Evolutionary conservation across 2,797 vertebrate genomes (phyloP).

Genomic region (Benthosema pterotum): DNA sequence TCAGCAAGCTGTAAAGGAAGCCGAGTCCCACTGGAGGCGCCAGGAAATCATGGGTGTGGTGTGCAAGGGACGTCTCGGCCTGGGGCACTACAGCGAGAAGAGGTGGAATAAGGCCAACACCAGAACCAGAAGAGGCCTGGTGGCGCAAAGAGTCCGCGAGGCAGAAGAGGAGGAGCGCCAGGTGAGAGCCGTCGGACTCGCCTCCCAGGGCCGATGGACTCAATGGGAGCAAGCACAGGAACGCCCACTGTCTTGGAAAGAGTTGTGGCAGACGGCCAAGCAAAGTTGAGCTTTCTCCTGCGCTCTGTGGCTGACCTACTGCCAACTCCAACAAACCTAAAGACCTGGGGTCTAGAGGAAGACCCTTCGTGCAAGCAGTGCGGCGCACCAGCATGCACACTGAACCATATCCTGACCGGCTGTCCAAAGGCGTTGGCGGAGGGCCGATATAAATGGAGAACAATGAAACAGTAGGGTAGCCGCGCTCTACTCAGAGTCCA

Average conservation of each 20-base stretch:
- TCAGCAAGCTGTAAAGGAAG: too few species aligned
- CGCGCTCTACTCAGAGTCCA: too few species aligned
- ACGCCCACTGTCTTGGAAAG: not conserved
- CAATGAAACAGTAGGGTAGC: too few species aligned
- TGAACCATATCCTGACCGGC: slow-evolving; percentile 13
- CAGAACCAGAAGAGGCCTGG: not conserved
- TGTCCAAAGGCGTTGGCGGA: not conserved
- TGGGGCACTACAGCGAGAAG: not conserved
- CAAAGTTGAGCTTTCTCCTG: slow-evolving; percentile 9
- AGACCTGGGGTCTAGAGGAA: slow-evolving; percentile 10
- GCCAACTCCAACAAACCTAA: slow-evolving; percentile 17
- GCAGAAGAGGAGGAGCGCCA: not conserved
- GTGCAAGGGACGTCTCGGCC: not conserved
- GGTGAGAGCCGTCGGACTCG: not conserved
- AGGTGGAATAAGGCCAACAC: not conserved
- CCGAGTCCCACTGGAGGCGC: not conserved
- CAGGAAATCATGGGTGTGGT: not conserved
- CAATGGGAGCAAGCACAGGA: not conserved
- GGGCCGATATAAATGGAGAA: slow-evolving; percentile 14
- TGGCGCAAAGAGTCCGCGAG: not conserved
- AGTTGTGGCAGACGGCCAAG: too few species aligned
- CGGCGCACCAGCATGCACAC: slow-evolving; percentile 13
- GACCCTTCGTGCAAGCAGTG: slow-evolving; percentile 5
- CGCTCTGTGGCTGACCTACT: slow-evolving; percentile 14
- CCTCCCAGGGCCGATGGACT: not conserved